phyloP scores from a whole-genome alignment of 1,140 invertebrate species.

The Macrocentrus cingulum region DNA sequence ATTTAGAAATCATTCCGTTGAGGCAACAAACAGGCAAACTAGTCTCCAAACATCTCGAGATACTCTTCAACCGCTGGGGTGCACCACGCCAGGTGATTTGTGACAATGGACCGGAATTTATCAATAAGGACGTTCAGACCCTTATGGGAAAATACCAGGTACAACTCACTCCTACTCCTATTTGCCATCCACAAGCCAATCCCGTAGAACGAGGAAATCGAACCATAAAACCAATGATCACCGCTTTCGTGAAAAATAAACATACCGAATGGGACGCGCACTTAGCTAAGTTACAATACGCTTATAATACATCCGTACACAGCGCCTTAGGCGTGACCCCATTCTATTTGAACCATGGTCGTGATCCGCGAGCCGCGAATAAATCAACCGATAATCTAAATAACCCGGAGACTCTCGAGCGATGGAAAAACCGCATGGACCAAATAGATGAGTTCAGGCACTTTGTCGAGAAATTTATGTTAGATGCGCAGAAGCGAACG shows the following conservation, averaged over 20 bases:
- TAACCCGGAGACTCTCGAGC: not conserved
- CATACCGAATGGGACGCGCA: not conserved
- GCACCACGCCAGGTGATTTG: slow-evolving; percentile 15
- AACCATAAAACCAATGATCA: slow-evolving; percentile 14
- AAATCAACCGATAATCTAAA: too few relatives aligned
- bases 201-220: slow-evolving; percentile 18
- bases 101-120: slow-evolving; percentile 18
- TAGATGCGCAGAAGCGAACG: not conserved
- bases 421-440: not conserved
- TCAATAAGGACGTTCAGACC: slow-evolving; percentile 4
- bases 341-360: not conserved
- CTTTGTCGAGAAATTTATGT: slow-evolving; percentile 4
- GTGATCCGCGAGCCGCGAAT: not conserved
- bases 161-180: not conserved
- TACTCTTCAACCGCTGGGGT: slow-evolving; percentile 15
- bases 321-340: not conserved
- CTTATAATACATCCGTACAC: not conserved
- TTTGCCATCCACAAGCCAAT: slow-evolving; percentile 18
- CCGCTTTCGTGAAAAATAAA: not conserved
- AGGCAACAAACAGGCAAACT: slow-evolving; percentile 3
- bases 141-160: not conserved
- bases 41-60: slow-evolving; percentile 10
- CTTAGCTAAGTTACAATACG: not conserved
- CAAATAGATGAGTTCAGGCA: slow-evolving; percentile 6
- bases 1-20: slow-evolving; percentile 16